Conservation (phyloP, 2,888 invertebrate species). For the Mythimna lalbum region DNA sequence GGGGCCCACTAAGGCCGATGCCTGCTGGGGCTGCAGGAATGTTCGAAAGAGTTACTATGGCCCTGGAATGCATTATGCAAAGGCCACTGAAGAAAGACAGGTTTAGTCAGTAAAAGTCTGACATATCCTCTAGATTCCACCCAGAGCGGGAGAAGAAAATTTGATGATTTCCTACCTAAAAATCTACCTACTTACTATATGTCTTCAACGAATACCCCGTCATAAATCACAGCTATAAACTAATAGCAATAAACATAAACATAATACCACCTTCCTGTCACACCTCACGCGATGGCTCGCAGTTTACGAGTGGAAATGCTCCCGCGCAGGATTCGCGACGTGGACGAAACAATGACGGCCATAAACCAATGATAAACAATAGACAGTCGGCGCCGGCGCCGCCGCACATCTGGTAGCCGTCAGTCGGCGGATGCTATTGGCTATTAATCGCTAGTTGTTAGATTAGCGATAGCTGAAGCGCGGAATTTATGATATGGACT, state of each 20-base stretch:
- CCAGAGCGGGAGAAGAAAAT: too few relatives aligned
- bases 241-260: conserved; percentile 19
- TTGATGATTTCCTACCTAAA: too few relatives aligned
- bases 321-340: conserved; percentile 57
- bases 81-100: too few relatives aligned
- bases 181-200: too few relatives aligned
- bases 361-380: conserved; percentile 70
- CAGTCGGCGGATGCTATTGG: conserved; percentile 50
- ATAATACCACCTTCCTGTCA: conserved; percentile 31
- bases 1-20: too few relatives aligned
- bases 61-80: too few relatives aligned
- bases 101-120: too few relatives aligned
- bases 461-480: background rate
- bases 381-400: conserved; percentile 79
- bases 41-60: too few relatives aligned
- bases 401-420: conserved; percentile 64
- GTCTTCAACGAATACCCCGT: background rate
- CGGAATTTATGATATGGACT: too few relatives aligned
- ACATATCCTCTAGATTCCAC: too few relatives aligned
- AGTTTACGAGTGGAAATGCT: conserved; percentile 57
- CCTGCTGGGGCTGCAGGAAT: too few relatives aligned
- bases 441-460: conserved; percentile 33
- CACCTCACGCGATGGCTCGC: conserved; percentile 32
- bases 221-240: conserved; percentile 40
- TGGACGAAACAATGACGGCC: conserved; percentile 54